phyloP scores from a whole-genome alignment of 1,140 invertebrate species.

The Atta texana region DNA sequence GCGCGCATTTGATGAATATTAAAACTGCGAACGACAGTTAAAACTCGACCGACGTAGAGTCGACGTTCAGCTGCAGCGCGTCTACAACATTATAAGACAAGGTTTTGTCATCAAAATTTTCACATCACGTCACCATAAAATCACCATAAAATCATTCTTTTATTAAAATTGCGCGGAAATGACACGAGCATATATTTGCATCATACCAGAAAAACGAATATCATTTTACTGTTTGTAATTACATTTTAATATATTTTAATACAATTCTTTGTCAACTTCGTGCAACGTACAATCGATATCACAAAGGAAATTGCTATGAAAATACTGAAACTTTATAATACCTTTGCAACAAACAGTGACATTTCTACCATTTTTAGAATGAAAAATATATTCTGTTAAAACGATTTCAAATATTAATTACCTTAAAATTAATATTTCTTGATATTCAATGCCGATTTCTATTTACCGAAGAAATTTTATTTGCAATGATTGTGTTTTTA shows the following conservation, averaged over 20 bases:
- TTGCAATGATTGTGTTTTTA: too few species aligned
- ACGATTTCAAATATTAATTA: constrained; percentile 19
- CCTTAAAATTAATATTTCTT: constrained; percentile 4
- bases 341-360: not conserved
- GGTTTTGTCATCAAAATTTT: constrained; percentile 14
- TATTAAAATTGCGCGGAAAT: constrained; percentile 17
- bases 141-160: not conserved
- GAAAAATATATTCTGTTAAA: not conserved
- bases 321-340: constrained; percentile 19
- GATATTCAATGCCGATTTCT: not conserved
- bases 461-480: constrained; percentile 9
- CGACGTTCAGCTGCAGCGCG: not conserved
- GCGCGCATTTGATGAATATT: constrained; percentile 20
- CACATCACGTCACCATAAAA: too few species aligned
- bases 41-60: not conserved
- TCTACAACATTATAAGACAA: not conserved
- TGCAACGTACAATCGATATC: not conserved
- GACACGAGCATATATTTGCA: not conserved
- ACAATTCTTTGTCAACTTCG: not conserved
- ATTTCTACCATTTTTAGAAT: not conserved
- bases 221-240: constrained; percentile 1
- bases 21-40: constrained; percentile 14
- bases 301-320: constrained; percentile 2
- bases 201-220: not conserved
- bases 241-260: not conserved